Evolutionary conservation across 2,797 vertebrate genomes (phyloP).

Genomic region (Amblyopsis hoosieri): DNA sequence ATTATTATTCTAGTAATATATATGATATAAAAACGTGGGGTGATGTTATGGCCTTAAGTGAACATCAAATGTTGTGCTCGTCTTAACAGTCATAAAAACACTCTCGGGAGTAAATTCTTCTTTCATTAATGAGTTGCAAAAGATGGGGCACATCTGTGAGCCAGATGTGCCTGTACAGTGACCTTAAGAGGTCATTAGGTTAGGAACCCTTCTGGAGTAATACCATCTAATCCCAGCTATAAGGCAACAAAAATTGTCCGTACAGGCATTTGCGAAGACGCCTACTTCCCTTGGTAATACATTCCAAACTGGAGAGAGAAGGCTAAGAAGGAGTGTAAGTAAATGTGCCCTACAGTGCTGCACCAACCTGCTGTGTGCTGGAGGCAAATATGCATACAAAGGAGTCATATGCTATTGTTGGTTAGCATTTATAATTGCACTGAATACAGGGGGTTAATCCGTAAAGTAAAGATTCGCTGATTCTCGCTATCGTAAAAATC

Average conservation of each 20-base stretch:
- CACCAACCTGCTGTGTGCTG: constrained; percentile 51
- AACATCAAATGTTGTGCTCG: constrained; percentile 14
- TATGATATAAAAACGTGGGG: neutral
- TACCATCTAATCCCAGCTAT: constrained; percentile 57
- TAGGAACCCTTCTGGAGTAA: constrained; percentile 55
- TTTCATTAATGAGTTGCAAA: constrained; percentile 34
- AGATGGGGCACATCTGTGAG: constrained; percentile 60
- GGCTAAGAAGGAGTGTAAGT: constrained; percentile 68
- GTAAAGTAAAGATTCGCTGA: constrained; percentile 1
- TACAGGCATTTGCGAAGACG: neutral
- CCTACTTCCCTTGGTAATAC: too few species aligned
- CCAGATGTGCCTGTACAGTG: constrained; percentile 54
- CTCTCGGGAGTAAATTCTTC: constrained; percentile 17
- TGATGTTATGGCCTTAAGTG: constrained; percentile 6
- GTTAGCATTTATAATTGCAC: constrained; percentile 41
- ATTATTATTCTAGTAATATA: too few species aligned
- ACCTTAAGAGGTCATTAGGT: constrained; percentile 63
- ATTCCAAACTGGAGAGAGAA: constrained; percentile 17
- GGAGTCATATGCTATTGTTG: constrained; percentile 43
- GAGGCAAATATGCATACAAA: constrained; percentile 64
- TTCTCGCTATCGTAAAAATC: too few species aligned
- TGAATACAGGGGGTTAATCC: constrained; percentile 13
- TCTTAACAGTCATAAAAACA: constrained; percentile 18
- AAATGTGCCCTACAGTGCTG: constrained; percentile 74
- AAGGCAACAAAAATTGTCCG: neutral